These are phyloP conservation scores for Polymixis flavicincta DNA, from an alignment of 2,888 invertebrate genomes.

Conservation along the genomic window DNA sequence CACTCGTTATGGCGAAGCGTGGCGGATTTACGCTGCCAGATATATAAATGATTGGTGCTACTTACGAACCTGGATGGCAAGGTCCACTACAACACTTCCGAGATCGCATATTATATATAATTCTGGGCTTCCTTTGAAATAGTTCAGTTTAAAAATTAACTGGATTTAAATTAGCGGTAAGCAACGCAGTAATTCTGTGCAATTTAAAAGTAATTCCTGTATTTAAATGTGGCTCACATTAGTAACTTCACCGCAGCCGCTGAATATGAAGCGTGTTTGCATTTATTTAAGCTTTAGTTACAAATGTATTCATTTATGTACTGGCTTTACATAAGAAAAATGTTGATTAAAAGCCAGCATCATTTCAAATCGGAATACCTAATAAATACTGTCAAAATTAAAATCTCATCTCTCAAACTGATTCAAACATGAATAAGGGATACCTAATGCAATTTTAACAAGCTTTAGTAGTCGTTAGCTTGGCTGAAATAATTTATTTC, in stretches of 20 bases:
- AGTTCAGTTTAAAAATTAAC: slow-evolving; percentile 33
- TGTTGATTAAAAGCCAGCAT: neutral
- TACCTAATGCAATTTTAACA: neutral
- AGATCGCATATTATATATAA: slow-evolving; percentile 26
- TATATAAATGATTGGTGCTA: slow-evolving; percentile 47
- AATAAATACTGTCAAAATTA: neutral
- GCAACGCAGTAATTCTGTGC: slow-evolving; percentile 12
- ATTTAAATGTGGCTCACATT: slow-evolving; percentile 26
- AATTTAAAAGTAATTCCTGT: slow-evolving; percentile 34
- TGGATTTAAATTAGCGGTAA: slow-evolving; percentile 26
- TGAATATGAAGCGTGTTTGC: neutral
- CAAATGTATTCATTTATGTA: neutral
- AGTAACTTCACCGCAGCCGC: slow-evolving; percentile 23
- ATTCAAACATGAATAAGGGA: neutral
- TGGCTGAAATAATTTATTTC: slow-evolving; percentile 10
- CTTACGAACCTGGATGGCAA: slow-evolving; percentile 48
- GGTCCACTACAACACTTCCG: slow-evolving; percentile 38
- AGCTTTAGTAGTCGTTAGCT: neutral
- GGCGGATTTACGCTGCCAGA: slow-evolving; percentile 48
- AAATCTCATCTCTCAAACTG: neutral
- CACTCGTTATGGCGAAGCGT: slow-evolving; percentile 41
- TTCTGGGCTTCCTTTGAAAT: slow-evolving; percentile 23
- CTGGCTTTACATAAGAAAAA: neutral
- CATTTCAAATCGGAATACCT: neutral
- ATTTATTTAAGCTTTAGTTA: neutral